Evolutionary conservation across 2,888 invertebrate species (phyloP).

Genomic region (Venusia cambrica): DNA sequence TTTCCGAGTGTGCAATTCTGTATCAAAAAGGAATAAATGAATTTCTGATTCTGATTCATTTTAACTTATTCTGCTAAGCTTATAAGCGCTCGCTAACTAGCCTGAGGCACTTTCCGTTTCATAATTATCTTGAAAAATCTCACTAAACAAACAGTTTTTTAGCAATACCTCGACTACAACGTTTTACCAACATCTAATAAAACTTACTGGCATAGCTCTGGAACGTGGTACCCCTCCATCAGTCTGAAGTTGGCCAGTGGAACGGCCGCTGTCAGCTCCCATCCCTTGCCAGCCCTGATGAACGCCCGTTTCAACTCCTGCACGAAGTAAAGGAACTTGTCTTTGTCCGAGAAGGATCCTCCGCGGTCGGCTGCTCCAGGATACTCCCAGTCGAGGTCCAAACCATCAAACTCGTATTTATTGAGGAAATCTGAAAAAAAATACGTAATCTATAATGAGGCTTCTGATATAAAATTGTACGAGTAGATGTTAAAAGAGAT

Average conservation of each 20-base stretch:
- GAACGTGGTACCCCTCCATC: conserved; percentile 94
- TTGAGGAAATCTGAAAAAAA: conserved; percentile 84
- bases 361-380: conserved; percentile 94
- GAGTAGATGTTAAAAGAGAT: too few species aligned
- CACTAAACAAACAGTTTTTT: too few species aligned
- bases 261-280: conserved; percentile 95
- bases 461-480: too few species aligned
- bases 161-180: too few species aligned
- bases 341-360: conserved; percentile 91
- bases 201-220: conserved; percentile 92
- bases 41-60: too few species aligned
- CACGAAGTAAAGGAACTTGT: conserved; percentile 90
- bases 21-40: too few species aligned
- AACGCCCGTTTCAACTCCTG: conserved; percentile 91
- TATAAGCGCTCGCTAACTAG: too few species aligned
- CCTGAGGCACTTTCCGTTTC: too few species aligned
- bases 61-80: too few species aligned
- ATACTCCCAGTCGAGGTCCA: conserved; percentile 95
- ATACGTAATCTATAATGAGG: too few species aligned
- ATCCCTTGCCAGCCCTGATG: conserved; percentile 85
- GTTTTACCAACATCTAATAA: background rate
- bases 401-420: conserved; percentile 90
- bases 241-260: conserved; percentile 92
- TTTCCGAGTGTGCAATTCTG: too few species aligned
- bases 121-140: too few species aligned